Evolutionary conservation across 1,140 invertebrate genomes (phyloP).

Genomic region (Cepaea nemoralis): DNA sequence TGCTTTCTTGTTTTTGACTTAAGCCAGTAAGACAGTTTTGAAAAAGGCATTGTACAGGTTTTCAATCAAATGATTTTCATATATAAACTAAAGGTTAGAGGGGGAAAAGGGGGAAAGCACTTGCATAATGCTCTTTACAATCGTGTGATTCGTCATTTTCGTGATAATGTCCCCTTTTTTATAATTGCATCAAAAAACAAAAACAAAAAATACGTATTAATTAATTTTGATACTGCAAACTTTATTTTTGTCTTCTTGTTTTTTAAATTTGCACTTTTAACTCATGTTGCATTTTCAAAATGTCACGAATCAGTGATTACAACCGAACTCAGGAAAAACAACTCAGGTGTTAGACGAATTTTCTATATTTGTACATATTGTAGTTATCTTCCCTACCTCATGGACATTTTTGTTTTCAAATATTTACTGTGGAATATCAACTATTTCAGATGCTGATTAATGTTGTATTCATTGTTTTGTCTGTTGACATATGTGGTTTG

Average conservation of each 20-base stretch:
- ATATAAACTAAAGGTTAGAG: too few species aligned
- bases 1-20: too few species aligned
- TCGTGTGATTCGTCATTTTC: too few species aligned
- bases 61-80: too few species aligned
- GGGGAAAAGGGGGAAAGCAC: too few species aligned
- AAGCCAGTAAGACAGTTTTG: too few species aligned
- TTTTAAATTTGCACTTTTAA: background rate
- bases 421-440: background rate
- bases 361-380: conserved; percentile 33
- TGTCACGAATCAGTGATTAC: background rate
- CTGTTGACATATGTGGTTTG: background rate
- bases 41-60: too few species aligned
- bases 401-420: background rate
- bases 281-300: background rate
- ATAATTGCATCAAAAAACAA: too few species aligned
- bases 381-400: conserved; percentile 8
- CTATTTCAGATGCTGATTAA: background rate
- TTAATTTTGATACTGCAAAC: background rate
- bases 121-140: too few species aligned
- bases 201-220: background rate
- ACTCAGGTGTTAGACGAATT: conserved; percentile 18
- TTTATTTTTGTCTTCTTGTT: background rate
- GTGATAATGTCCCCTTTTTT: too few species aligned
- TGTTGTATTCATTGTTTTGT: background rate
- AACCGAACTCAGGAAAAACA: conserved; percentile 35